Conservation (phyloP, 2,888 invertebrate species). For the Cremastinae sp. region DNA sequence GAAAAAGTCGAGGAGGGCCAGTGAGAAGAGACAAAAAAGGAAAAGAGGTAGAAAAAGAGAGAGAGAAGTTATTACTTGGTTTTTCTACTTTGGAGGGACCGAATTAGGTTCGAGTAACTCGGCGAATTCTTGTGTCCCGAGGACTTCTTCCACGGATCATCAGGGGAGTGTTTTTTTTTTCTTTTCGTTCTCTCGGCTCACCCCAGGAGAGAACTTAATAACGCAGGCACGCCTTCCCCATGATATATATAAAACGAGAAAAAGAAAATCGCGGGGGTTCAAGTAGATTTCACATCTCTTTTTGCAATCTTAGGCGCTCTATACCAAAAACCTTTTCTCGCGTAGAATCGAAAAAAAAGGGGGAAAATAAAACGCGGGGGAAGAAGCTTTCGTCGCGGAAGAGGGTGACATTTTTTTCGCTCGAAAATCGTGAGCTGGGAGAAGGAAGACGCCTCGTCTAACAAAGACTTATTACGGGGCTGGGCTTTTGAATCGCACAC, state of each 20-base stretch:
- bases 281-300: conserved; percentile 18
- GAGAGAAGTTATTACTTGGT: conserved; percentile 15
- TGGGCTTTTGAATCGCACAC: not conserved
- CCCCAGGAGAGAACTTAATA: conserved; percentile 53
- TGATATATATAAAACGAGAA: conserved; percentile 26
- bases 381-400: no score
- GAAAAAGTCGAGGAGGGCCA: no score
- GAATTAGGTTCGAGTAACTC: conserved; percentile 42
- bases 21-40: not conserved
- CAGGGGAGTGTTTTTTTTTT: conserved; percentile 43
- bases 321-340: conserved; percentile 1
- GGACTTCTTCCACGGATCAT: conserved; percentile 37
- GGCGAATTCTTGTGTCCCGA: conserved; percentile 34
- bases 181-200: conserved; percentile 22
- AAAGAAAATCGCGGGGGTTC: conserved; percentile 12
- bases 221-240: conserved; percentile 39
- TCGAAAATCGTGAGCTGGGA: no score
- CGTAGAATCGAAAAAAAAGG: not conserved
- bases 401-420: no score
- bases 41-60: conserved; percentile 12
- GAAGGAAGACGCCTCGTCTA: no score
- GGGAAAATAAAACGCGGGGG: not conserved
- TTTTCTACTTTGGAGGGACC: conserved; percentile 13
- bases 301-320: conserved; percentile 26
- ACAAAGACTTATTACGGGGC: conserved; percentile 6